Evolutionary conservation across 2,888 invertebrate genomes (phyloP).

Genomic region (Dryocosmus kuriphilus): DNA sequence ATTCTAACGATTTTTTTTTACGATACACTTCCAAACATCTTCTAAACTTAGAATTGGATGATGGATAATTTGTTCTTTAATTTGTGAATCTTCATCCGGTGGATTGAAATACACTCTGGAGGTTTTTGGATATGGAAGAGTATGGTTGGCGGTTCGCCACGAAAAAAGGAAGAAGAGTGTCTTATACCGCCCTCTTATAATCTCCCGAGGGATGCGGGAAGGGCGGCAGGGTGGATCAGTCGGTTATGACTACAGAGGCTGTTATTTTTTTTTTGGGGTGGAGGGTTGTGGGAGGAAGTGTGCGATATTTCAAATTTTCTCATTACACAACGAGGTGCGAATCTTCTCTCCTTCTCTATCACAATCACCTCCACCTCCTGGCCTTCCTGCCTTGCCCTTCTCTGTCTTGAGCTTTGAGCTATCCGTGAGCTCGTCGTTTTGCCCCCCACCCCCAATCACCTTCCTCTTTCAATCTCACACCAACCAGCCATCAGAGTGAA

Average conservation of each 20-base stretch:
- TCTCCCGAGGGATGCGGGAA: conserved; percentile 61
- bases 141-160: conserved; percentile 58
- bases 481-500: conserved; percentile 73
- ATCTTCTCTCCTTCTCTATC: conserved; percentile 63
- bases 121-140: conserved; percentile 19
- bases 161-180: conserved; percentile 58
- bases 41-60: not conserved
- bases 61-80: conserved; percentile 7
- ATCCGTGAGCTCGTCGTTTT: conserved; percentile 2
- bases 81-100: conserved; percentile 30
- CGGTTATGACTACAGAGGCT: conserved; percentile 72
- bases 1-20: not conserved
- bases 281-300: conserved; percentile 59
- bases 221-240: conserved; percentile 67
- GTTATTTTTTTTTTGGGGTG: conserved; percentile 64
- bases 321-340: conserved; percentile 77
- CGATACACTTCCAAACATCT: no score
- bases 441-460: conserved; percentile 63
- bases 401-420: conserved; percentile 19
- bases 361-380: conserved; percentile 44
- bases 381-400: conserved; percentile 44
- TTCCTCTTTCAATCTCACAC: conserved; percentile 74
- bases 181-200: conserved; percentile 69
- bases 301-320: conserved; percentile 78
- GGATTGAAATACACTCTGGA: conserved; percentile 40